Percentiles rank a stretch among this genome's conserved stretches.
phyloP scores from a whole-genome alignment of 2,797 vertebrate species.

The Enteromius anoplus region DNA sequence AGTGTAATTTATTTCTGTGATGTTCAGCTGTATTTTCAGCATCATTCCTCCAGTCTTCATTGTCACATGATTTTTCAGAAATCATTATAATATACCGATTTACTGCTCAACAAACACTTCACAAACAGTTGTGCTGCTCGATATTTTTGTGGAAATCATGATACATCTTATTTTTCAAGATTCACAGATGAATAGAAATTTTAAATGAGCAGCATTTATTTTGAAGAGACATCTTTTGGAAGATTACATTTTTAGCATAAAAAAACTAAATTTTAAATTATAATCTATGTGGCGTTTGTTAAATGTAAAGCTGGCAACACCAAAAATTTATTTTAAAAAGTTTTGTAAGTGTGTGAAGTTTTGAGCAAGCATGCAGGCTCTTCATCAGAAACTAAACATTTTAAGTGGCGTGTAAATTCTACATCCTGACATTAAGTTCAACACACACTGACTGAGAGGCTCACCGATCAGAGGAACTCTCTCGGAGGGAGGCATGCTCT shows the following conservation, averaged over 20 bases:
- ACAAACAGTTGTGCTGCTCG: neutral
- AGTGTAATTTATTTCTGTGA: too few relatives aligned
- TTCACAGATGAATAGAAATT: neutral
- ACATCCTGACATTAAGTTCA: too few relatives aligned
- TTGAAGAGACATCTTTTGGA: neutral
- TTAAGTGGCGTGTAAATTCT: too few relatives aligned
- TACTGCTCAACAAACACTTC: neutral
- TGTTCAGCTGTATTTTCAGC: neutral
- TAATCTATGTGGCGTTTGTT: too few relatives aligned
- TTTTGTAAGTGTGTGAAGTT: too few relatives aligned
- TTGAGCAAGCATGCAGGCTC: too few relatives aligned
- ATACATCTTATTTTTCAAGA: neutral
- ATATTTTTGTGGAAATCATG: neutral
- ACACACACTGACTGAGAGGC: neutral
- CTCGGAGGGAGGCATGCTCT: constrained; percentile 98
- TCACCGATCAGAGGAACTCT: constrained; percentile 94
- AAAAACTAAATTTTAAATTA: too few relatives aligned
- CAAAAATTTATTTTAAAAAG: too few relatives aligned
- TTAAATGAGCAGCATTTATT: neutral
- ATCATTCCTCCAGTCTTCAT: neutral
- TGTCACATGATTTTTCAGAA: neutral
- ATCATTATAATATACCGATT: neutral
- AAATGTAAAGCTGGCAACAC: too few relatives aligned
- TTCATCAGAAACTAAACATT: too few relatives aligned
- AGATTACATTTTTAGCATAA: too few relatives aligned